phyloP scores from a whole-genome alignment of 2,888 invertebrate genomes.

The Rhagonycha fulva region DNA sequence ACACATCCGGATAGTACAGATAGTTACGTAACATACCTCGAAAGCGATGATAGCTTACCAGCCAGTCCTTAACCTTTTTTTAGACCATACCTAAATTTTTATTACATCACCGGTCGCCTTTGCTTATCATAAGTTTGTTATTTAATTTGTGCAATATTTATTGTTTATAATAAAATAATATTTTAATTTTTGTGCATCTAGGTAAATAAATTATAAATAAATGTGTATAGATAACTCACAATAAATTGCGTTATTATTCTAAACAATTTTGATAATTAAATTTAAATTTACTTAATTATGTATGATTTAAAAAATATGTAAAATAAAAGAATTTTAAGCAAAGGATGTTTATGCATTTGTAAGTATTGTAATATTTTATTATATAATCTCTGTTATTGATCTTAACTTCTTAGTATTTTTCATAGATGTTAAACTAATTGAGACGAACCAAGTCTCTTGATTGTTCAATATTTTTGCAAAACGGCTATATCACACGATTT shows the following conservation, averaged over 20 bases:
- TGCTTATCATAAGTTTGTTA: constrained; percentile 21
- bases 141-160: constrained; percentile 26
- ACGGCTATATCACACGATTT: constrained; percentile 44
- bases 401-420: constrained; percentile 29
- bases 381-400: constrained; percentile 46
- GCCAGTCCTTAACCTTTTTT: constrained; percentile 67
- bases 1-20: constrained; percentile 82
- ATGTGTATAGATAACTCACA: not conserved
- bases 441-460: constrained; percentile 34
- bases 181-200: constrained; percentile 5
- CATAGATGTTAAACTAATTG: constrained; percentile 41
- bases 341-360: constrained; percentile 35
- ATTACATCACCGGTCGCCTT: constrained; percentile 27
- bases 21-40: constrained; percentile 91
- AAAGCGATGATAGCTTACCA: constrained; percentile 82
- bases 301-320: constrained; percentile 2
- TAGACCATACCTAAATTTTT: constrained; percentile 14
- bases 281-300: not conserved
- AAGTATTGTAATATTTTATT: constrained; percentile 47
- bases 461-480: constrained; percentile 47
- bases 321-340: constrained; percentile 18
- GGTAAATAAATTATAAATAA: not conserved
- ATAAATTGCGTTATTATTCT: constrained; percentile 3
- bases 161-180: constrained; percentile 6
- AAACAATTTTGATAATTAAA: constrained; percentile 1